Conservation (phyloP, 2,797 vertebrate genomes). For the Arrhamphus sclerolepis region DNA sequence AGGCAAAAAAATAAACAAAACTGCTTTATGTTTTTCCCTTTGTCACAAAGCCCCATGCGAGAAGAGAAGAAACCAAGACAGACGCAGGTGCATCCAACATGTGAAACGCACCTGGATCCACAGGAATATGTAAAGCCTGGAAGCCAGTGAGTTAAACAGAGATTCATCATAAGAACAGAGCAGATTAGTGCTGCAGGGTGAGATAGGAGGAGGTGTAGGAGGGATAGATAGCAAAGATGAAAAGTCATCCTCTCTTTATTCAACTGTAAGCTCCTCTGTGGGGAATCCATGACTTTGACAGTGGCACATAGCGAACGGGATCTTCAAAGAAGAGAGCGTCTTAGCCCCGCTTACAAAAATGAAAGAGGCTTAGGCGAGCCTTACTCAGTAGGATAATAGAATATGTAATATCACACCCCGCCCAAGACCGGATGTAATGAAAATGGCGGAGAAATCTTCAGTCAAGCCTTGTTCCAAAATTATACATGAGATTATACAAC, state of each 20-base stretch:
- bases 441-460: constrained; percentile 35
- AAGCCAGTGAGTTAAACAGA: background rate
- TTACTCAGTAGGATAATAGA: constrained; percentile 54
- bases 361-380: constrained; percentile 56
- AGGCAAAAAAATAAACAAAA: too few relatives aligned
- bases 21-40: too few relatives aligned
- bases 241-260: constrained; percentile 50
- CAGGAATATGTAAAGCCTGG: constrained; percentile 9
- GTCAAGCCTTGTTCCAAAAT: constrained; percentile 32
- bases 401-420: constrained; percentile 53
- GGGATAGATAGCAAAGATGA: constrained; percentile 26
- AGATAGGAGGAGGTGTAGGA: constrained; percentile 19
- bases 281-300: constrained; percentile 56
- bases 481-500: constrained; percentile 9
- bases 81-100: background rate
- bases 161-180: constrained; percentile 19
- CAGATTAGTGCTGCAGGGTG: constrained; percentile 13
- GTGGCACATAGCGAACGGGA: constrained; percentile 44
- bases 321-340: constrained; percentile 70
- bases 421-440: constrained; percentile 33
- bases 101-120: background rate
- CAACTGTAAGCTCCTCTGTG: constrained; percentile 45
- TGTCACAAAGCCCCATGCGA: background rate
- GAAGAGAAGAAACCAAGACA: background rate
- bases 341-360: constrained; percentile 63